Conservation (phyloP, 2,113 vertebrate species). For the Sitta europaea region DNA sequence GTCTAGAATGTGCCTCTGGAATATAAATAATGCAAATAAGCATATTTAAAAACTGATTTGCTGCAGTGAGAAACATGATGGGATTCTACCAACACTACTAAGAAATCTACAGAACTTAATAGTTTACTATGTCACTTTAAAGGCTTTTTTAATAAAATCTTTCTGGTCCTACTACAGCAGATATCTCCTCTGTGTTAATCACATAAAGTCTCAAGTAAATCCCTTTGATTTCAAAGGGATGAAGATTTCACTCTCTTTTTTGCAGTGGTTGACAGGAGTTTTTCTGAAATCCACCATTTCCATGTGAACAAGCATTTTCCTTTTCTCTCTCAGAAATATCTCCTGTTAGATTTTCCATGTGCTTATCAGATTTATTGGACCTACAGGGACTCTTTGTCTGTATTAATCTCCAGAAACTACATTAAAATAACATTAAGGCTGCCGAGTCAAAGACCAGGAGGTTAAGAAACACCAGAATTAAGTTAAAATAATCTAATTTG, state of each 20-base stretch:
- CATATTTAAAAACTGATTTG: background rate
- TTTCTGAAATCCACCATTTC: background rate
- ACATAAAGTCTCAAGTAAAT: constrained; percentile 24
- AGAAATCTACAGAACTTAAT: background rate
- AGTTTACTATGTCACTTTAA: background rate
- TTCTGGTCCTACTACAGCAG: background rate
- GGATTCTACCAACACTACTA: background rate
- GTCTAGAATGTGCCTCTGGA: background rate
- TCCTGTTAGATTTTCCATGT: background rate
- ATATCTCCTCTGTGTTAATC: constrained; percentile 8
- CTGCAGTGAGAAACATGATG: background rate
- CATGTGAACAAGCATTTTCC: background rate
- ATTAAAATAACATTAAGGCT: constrained; percentile 37
- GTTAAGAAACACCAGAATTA: constrained; percentile 31
- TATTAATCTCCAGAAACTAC: constrained; percentile 10
- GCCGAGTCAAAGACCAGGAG: background rate
- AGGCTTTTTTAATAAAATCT: background rate
- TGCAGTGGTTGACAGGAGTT: background rate
- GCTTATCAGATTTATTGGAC: constrained; percentile 31
- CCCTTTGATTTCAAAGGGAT: constrained; percentile 40
- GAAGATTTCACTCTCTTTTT: constrained; percentile 28
- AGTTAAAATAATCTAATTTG: constrained; percentile 18
- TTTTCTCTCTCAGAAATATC: background rate
- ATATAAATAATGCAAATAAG: background rate
- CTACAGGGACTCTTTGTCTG: constrained; percentile 3